Evolutionary conservation across 1,140 invertebrate species (phyloP).

Genomic region (Papilio machaon): DNA sequence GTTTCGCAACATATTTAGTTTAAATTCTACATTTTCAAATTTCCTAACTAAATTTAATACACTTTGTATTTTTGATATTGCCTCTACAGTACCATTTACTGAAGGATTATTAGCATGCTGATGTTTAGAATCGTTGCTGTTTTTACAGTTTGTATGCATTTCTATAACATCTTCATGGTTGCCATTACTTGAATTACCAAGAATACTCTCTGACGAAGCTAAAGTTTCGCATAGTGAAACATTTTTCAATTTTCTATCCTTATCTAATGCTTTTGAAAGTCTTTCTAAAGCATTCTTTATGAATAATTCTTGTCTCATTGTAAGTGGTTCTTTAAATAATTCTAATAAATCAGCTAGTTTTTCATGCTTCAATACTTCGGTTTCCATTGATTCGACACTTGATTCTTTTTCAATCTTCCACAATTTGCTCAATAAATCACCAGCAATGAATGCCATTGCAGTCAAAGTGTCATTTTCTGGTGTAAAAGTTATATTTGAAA

Average conservation of each 20-base stretch:
- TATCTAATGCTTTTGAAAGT: slow-evolving; percentile 59
- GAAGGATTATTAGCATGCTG: slow-evolving; percentile 35
- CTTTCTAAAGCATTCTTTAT: slow-evolving; percentile 71
- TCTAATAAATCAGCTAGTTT: slow-evolving; percentile 72
- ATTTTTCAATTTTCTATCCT: slow-evolving; percentile 61
- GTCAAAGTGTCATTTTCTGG: slow-evolving; percentile 75
- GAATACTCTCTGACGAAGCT: slow-evolving; percentile 39
- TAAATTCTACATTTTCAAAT: slow-evolving; percentile 61
- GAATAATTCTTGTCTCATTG: slow-evolving; percentile 69
- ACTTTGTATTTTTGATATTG: slow-evolving; percentile 59
- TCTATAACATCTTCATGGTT: slow-evolving; percentile 39
- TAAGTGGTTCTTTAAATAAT: slow-evolving; percentile 73
- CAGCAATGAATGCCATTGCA: slow-evolving; percentile 74
- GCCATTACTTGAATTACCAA: slow-evolving; percentile 42
- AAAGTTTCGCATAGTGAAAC: slow-evolving; percentile 62
- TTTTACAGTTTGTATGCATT: slow-evolving; percentile 40
- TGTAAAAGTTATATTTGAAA: slow-evolving; percentile 74
- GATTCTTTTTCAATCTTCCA: slow-evolving; percentile 73
- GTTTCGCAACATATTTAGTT: slow-evolving; percentile 51
- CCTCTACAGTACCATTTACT: slow-evolving; percentile 44
- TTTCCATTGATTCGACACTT: slow-evolving; percentile 57
- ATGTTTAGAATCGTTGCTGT: slow-evolving; percentile 17
- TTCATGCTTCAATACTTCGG: slow-evolving; percentile 68
- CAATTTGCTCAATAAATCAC: slow-evolving; percentile 71
- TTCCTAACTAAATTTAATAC: slow-evolving; percentile 64